Percentiles rank a stretch among this genome's conserved stretches.
These are phyloP conservation scores for Amiota communis DNA, from an alignment of 2,888 invertebrate genomes.

Conservation along the genomic window DNA sequence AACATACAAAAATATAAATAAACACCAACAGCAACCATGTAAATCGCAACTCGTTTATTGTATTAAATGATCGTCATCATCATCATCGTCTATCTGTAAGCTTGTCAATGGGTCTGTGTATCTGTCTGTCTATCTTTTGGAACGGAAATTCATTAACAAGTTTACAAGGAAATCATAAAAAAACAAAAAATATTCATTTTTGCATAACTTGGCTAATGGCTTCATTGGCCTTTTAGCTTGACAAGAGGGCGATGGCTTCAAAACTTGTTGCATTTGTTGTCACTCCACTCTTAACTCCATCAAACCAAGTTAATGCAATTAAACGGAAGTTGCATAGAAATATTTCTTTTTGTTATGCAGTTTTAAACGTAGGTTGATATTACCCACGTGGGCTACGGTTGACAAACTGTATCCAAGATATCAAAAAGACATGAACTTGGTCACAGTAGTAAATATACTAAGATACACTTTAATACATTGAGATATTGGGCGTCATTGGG, in stretches of 20 bases:
- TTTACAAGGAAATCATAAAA: constrained; percentile 39
- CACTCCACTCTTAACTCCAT: background rate
- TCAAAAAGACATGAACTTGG: constrained; percentile 11
- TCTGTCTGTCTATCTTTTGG: constrained; percentile 33
- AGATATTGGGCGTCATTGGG: no score
- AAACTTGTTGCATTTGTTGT: no score
- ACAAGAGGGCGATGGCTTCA: background rate
- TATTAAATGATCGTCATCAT: background rate
- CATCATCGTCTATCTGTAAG: background rate
- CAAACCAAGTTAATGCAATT: constrained; percentile 3
- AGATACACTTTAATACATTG: no score
- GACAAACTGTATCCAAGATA: background rate
- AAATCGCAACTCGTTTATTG: background rate
- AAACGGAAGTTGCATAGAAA: constrained; percentile 19
- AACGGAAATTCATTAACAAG: constrained; percentile 64
- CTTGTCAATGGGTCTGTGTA: constrained; percentile 22
- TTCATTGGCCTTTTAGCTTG: constrained; percentile 10
- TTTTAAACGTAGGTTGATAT: no score
- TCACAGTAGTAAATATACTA: background rate
- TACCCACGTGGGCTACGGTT: background rate
- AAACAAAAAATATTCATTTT: constrained; percentile 22
- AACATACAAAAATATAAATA: constrained; percentile 5
- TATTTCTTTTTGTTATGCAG: no score
- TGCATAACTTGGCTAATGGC: constrained; percentile 24
- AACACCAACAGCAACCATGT: background rate